Evolutionary conservation across 2,888 invertebrate genomes (phyloP), one percentile per base, ranked within the genome.

Genomic region (Axea sp.): DNA sequence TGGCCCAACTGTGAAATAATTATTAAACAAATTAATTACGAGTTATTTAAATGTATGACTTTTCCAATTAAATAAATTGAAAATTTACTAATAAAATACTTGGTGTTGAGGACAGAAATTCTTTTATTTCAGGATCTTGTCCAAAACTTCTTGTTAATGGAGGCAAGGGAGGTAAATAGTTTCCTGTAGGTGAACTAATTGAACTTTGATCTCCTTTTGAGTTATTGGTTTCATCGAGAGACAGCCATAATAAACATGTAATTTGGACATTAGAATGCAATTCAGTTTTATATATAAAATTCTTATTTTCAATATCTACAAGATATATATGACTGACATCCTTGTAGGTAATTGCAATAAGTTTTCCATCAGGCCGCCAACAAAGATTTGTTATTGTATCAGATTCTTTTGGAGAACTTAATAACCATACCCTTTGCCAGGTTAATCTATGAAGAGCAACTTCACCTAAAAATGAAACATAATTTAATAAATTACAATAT

Each of bases 321-420:
- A 97, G 89, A 19, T 84, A 85, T 0, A 87, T 43, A 4, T 77
- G 53, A 62, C 81, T 80, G 3, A 85, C 81, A 15, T 79, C 80
- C 19, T 80, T 74, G 28, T 87, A 86, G 24, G 77, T 81, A 12
- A 91, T 88, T 7, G 92, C 92, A 45, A 92, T 85, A 81, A 97
- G 92, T 88, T 96, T 96, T 77, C 98, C 97, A 90, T 98, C 98
- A 3, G 97, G 96, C 86, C 97, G 91, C 98, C 98, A 98, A 47
- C 95, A 93, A 83, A 98, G 90, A 6, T 94, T 93, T 72, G 91
- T 91, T 0, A 96, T 95, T 28, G 90, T 90, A 9, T 92, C 89
- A 0, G 81, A 80, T 85, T 97, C 96, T 75, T 92, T 92, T 2
- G 93, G 93, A 1, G 96, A 92, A 41, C 92, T 90, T 75, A 96